Base-by-base conservation (phyloP, 2,113 vertebrate genomes). In the Physeter macrocephalus region DNA sequence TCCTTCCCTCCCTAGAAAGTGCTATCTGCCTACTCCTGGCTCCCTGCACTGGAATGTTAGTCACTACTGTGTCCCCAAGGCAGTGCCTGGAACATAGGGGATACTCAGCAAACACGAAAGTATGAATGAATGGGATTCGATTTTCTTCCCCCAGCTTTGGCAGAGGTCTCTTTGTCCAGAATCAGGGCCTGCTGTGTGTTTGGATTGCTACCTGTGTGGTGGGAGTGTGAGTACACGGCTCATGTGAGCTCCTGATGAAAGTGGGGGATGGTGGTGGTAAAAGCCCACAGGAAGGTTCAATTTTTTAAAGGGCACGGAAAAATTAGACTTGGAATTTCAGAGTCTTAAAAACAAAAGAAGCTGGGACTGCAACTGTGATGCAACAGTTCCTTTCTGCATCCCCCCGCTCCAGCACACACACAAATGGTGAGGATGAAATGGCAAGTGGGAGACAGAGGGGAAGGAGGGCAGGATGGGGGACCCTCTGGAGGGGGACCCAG, bases 341-440 rank as follows among this genome's bases (percentile, higher is more conserved):
- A 69, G 61, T 52, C n/a, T 34, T 80, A 20, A 25, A 78, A 78
- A 41, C 1, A 20, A 67, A 36, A 75, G n/a, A 8, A 39, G n/a
- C 18, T 83, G 71, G 67, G 75, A 61, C n/a, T 57, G 59, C 64
- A 87, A 88, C 57, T 64, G 66, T 71, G 71, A 43, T n/a, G 84
- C 6, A 52, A 87, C 17, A 25, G 59, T 41, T 72, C 20, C n/a
- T 94, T 67, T 49, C 52, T 25, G 10, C 49, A 52, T 52, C 13
- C 62, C 62, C 77, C 5, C 21, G 6, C 52, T 21, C 4, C 12
- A 36, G 5, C 77, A 39, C 31, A 52, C 31, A 57, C 52, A 9
- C 4, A 4, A 17, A 82, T 41, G 36, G 17, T 61, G 25, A 31
- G 36, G 36, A 20, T 2, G 21, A 52, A 12, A 6, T n/a, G 52